Base-by-base conservation (phyloP, 2,113 vertebrate genomes). In the Corythornis madagascariensis region DNA sequence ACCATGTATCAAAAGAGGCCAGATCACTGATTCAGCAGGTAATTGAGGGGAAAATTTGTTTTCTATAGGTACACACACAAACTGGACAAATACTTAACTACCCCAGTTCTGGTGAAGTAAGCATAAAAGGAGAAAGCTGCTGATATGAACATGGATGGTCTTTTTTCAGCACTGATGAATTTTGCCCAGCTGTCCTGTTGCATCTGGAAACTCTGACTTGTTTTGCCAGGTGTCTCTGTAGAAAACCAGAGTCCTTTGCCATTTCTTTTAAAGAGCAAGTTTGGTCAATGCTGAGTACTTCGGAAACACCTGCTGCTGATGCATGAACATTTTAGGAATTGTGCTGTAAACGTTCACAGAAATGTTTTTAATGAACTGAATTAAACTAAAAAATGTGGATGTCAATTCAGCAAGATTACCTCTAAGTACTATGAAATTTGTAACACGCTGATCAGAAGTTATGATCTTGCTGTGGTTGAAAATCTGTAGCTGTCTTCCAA, bases 21-120 rank as follows among this genome's bases (percentile, higher is more conserved):
- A 97, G 98, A 50, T 99, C 99, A 88, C 98, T 99, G 83, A 96
- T 99, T 91, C 98, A 99, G 92, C 98, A 99, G 99, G 99, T 99
- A 97, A 92, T 56, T 69, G 53, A 83, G 67, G 63, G 66, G 33
- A 63, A 67, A 74, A 60, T 29, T 60, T 56, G 22, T 91, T 83
- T 78, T 61, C 57, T 78, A 16, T 45, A 9, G 35, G 38, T 77
- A 17, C 4, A 2, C 4, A 6, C 79, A 24, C 74, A 55, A 28
- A 61, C 35, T 60, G 35, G 43, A 57, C 33, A 69, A 63, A 63
- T 65, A 50, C 22, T 59, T 91, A 31, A 0, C 31, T 40, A 48
- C 38, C 13, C 28, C 10, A 89, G 43, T 48, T 88, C 35, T 74
- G 40, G 20, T 89, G 47, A 86, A 93, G 57, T 67, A 74, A 85